Conservation (phyloP, 2,888 invertebrate genomes). For the Suillia variegata region DNA sequence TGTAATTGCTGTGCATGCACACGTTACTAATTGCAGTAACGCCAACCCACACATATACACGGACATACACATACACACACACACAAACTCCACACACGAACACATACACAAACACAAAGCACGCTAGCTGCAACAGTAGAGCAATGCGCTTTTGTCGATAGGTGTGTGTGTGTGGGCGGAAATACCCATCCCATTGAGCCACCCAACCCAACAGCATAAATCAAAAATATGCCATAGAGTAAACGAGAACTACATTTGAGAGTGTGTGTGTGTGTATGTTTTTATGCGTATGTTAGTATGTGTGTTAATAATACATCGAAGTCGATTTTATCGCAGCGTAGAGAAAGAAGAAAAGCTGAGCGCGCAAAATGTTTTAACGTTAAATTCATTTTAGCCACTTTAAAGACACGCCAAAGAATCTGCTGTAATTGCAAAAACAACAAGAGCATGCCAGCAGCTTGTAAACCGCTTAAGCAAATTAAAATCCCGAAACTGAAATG, state of each 20-base stretch:
- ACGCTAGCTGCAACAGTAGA: too few relatives aligned
- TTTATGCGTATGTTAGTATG: too few relatives aligned
- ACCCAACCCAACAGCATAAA: neutral
- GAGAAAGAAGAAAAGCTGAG: neutral
- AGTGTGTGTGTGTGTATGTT: too few relatives aligned
- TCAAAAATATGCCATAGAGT: neutral
- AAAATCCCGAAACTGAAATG: too few relatives aligned
- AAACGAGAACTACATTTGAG: too few relatives aligned
- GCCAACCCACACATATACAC: too few relatives aligned
- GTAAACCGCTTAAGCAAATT: neutral
- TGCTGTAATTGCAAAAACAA: neutral
- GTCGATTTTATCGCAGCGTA: too few relatives aligned
- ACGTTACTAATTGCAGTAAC: conserved; percentile 26
- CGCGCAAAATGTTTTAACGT: neutral
- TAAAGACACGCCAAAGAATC: neutral
- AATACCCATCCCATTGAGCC: neutral
- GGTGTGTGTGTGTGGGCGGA: neutral
- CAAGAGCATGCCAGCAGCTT: neutral
- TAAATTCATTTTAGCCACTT: neutral
- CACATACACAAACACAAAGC: too few relatives aligned
- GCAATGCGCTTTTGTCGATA: neutral
- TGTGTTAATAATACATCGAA: too few relatives aligned
- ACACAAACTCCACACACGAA: too few relatives aligned
- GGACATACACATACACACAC: too few relatives aligned
- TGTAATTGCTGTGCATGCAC: conserved; percentile 27